Evolutionary conservation across 2,888 invertebrate genomes (phyloP).

Genomic region (Nymphalis polychloros): DNA sequence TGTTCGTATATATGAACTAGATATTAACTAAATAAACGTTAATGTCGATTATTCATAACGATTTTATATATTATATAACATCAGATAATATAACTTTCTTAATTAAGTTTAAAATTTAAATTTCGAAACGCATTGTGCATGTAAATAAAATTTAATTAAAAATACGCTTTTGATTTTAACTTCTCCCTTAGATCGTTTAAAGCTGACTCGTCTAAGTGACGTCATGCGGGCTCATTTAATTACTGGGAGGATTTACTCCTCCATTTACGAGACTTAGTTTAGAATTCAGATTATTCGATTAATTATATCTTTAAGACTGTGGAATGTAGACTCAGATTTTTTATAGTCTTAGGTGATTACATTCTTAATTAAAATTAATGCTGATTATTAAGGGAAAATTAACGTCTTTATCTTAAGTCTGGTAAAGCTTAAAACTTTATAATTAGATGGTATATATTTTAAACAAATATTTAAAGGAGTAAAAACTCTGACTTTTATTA

Average conservation of each 20-base stretch:
- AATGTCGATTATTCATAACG: too few relatives aligned
- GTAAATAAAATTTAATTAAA: conserved; percentile 24
- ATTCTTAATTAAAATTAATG: neutral
- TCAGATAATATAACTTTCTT: neutral
- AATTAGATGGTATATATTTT: too few relatives aligned
- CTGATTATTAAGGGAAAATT: neutral
- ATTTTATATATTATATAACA: too few relatives aligned
- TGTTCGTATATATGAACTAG: too few relatives aligned
- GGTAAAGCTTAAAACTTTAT: too few relatives aligned
- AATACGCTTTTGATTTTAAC: conserved; percentile 38
- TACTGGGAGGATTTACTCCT: conserved; percentile 31
- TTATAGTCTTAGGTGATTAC: neutral
- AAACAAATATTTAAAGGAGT: too few relatives aligned
- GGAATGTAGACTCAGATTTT: neutral
- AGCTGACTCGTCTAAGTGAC: conserved; percentile 37
- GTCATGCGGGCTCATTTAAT: conserved; percentile 46
- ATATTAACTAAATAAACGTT: too few relatives aligned
- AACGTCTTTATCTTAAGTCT: too few relatives aligned
- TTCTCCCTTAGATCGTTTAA: conserved; percentile 36
- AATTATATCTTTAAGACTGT: conserved; percentile 7
- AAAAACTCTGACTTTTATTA: too few relatives aligned
- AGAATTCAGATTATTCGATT: conserved; percentile 23
- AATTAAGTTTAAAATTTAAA: neutral
- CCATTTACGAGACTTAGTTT: conserved; percentile 21
- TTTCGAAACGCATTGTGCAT: conserved; percentile 17